Evolutionary conservation across 2,888 invertebrate genomes (phyloP).

Genomic region (Hipparchia sbordonii): DNA sequence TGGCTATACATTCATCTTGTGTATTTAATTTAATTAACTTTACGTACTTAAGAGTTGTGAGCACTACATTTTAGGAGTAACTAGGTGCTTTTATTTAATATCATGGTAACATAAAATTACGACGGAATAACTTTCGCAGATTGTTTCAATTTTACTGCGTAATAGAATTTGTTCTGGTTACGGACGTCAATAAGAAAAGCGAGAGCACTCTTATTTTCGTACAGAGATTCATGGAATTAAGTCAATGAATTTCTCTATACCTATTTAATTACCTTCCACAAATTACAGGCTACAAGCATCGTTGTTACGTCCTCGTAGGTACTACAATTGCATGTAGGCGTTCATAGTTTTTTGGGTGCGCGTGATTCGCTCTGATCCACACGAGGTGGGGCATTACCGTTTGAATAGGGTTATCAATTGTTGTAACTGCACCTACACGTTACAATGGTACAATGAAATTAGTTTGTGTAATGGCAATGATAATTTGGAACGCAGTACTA

Average conservation of each 20-base stretch:
- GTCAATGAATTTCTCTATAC: constrained; percentile 10
- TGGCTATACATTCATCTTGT: neutral
- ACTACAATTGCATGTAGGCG: constrained; percentile 11
- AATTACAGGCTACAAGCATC: constrained; percentile 8
- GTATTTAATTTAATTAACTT: neutral
- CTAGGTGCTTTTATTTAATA: too few species aligned
- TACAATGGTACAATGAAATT: constrained; percentile 4
- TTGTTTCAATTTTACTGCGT: neutral
- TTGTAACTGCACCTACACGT: constrained; percentile 2
- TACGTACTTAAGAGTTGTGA: neutral
- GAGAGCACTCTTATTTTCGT: constrained; percentile 15
- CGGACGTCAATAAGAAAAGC: constrained; percentile 7
- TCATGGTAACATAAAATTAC: neutral
- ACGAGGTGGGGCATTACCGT: constrained; percentile 31
- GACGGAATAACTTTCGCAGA: neutral
- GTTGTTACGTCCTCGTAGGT: constrained; percentile 19
- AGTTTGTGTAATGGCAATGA: constrained; percentile 7
- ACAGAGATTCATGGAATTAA: constrained; percentile 9
- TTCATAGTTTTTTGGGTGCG: constrained; percentile 37
- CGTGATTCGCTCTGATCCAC: constrained; percentile 40
- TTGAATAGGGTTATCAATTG: constrained; percentile 33
- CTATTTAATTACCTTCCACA: constrained; percentile 9
- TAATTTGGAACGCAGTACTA: neutral
- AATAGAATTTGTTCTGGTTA: neutral
- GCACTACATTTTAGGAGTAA: neutral